phyloP scores from a whole-genome alignment of 2,797 vertebrate species.

The Sciaenops ocellatus region DNA sequence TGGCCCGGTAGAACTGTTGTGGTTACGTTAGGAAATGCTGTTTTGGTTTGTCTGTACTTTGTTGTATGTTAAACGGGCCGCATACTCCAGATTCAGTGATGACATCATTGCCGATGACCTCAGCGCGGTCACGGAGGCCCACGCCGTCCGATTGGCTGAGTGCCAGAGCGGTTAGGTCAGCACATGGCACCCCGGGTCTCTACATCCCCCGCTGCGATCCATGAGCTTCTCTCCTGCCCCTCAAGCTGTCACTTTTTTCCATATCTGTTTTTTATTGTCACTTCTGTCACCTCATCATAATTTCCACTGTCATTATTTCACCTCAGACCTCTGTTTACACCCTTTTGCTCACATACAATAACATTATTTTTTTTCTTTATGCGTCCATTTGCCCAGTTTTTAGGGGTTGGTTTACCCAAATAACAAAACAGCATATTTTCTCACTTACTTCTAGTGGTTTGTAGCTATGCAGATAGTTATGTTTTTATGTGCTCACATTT shows the following conservation, averaged over 20 bases:
- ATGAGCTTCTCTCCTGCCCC: slow-evolving; percentile 55
- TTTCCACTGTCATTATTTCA: slow-evolving; percentile 55
- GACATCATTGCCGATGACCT: slow-evolving; percentile 79
- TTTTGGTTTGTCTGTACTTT: slow-evolving; percentile 80
- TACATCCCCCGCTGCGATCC: slow-evolving; percentile 63
- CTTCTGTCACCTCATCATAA: slow-evolving; percentile 36
- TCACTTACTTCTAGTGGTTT: slow-evolving; percentile 1
- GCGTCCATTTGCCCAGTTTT: slow-evolving; percentile 1
- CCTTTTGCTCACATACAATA: slow-evolving; percentile 16
- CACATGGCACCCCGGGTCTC: slow-evolving; percentile 74
- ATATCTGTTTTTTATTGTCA: slow-evolving; percentile 24
- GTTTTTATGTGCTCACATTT: slow-evolving; percentile 19
- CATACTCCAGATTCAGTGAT: slow-evolving; percentile 67
- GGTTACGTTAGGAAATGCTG: slow-evolving; percentile 92
- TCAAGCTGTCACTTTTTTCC: slow-evolving; percentile 60
- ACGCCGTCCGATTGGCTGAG: slow-evolving; percentile 63
- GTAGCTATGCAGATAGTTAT: slow-evolving; percentile 4
- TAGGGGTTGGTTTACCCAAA: slow-evolving; percentile 7
- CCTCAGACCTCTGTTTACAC: slow-evolving; percentile 28
- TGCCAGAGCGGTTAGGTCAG: slow-evolving; percentile 75
- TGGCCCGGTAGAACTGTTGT: slow-evolving; percentile 91
- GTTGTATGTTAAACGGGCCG: slow-evolving; percentile 61
- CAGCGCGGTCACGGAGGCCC: slow-evolving; percentile 65
- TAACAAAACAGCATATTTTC: slow-evolving; percentile 1
- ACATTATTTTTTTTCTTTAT: not conserved